phyloP scores from a whole-genome alignment of 2,888 invertebrate species.

The Drosophila anomelani region DNA sequence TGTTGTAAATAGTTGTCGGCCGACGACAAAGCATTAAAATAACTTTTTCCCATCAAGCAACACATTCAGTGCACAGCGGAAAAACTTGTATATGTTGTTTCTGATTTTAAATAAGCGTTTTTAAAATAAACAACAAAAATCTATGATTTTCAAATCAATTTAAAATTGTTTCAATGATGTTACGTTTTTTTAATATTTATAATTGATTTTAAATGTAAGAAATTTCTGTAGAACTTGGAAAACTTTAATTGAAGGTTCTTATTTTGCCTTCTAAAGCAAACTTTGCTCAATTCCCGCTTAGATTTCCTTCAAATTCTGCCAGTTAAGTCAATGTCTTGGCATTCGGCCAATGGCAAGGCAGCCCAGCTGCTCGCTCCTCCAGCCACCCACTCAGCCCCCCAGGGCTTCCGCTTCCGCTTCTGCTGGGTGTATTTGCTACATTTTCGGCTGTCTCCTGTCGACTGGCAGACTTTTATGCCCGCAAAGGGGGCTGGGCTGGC shows the following conservation, averaged over 20 bases:
- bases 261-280: neutral
- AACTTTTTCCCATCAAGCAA: constrained; percentile 9
- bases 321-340: constrained; percentile 56
- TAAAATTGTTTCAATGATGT: too few species aligned
- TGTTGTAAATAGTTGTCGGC: constrained; percentile 3
- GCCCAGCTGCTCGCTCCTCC: constrained; percentile 13
- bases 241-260: neutral
- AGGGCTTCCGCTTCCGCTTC: constrained; percentile 51
- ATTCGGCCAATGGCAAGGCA: constrained; percentile 46
- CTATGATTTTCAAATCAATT: neutral
- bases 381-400: constrained; percentile 26
- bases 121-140: too few species aligned
- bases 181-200: neutral
- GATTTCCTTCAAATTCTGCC: constrained; percentile 5
- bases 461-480: constrained; percentile 36
- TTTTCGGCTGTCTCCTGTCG: constrained; percentile 42
- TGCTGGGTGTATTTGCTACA: constrained; percentile 43
- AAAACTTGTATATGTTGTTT: neutral
- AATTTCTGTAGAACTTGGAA: too few species aligned
- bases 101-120: too few species aligned
- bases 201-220: neutral
- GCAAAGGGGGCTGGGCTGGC: constrained; percentile 35
- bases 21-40: constrained; percentile 9
- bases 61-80: constrained; percentile 4
- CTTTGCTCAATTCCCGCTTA: neutral